phyloP scores from a whole-genome alignment of 2,797 vertebrate genomes.

The Acipenser ruthenus region DNA sequence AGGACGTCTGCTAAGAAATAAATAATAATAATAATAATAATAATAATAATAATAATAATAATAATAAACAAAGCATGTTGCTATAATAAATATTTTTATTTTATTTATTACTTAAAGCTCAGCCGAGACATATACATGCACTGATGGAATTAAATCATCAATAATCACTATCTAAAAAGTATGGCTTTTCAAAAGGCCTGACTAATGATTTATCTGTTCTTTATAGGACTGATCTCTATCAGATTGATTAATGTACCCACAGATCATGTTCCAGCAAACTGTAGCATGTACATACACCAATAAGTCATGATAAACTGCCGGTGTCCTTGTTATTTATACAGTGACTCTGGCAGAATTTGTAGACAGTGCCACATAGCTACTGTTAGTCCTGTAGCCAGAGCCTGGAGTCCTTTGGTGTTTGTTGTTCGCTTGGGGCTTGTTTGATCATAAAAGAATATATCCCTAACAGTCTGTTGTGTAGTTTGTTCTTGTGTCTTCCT shows the following conservation, averaged over 20 bases:
- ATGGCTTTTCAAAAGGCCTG: conserved; percentile 80
- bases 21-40: too few relatives aligned
- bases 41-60: too few relatives aligned
- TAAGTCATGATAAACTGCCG: conserved; percentile 89
- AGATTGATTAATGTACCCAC: conserved; percentile 98
- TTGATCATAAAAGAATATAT: too few relatives aligned
- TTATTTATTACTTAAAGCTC: conserved; percentile 36
- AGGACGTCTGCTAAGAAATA: too few relatives aligned
- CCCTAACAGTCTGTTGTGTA: too few relatives aligned
- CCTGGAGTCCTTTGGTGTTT: too few relatives aligned
- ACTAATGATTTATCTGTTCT: conserved; percentile 97
- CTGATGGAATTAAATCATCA: conserved; percentile 91
- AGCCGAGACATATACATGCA: conserved; percentile 78
- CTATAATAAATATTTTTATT: too few relatives aligned
- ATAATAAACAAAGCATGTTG: too few relatives aligned
- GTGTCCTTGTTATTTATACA: conserved; percentile 79
- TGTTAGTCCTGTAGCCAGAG: too few relatives aligned
- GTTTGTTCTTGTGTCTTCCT: too few relatives aligned
- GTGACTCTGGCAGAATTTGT: conserved; percentile 22
- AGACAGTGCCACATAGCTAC: conserved; percentile 7
- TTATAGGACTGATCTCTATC: conserved; percentile 92
- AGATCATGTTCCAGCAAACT: conserved; percentile 95
- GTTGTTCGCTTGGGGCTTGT: too few relatives aligned
- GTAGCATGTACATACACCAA: conserved; percentile 87
- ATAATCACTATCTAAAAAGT: conserved; percentile 98